Percentiles rank a stretch among this genome's conserved stretches.
These are phyloP conservation scores for Rhegmatorhina hoffmannsi DNA, from an alignment of 2,113 vertebrate genomes.

Conservation along the genomic window DNA sequence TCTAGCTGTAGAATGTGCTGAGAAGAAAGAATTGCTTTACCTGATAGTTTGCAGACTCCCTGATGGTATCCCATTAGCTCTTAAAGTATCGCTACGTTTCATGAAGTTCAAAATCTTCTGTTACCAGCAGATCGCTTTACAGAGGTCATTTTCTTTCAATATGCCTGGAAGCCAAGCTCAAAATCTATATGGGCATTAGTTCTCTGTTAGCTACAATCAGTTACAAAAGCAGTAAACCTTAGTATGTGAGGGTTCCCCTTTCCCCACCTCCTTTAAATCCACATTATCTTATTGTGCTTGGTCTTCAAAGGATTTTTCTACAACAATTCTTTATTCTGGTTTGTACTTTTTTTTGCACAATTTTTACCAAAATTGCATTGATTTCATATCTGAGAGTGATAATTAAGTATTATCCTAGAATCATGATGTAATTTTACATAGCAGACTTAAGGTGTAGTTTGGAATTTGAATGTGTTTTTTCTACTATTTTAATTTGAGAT, in stretches of 20 bases:
- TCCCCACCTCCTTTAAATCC: not conserved
- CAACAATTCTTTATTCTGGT: not conserved
- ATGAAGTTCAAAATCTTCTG: not conserved
- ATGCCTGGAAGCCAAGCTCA: not conserved
- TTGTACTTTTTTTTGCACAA: not conserved
- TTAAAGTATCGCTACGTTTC: slow-evolving; percentile 5
- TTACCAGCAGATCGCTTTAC: not conserved
- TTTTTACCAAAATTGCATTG: not conserved
- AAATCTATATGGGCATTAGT: not conserved
- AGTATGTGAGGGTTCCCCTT: not conserved
- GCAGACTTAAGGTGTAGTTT: not conserved
- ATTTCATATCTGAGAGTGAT: not conserved
- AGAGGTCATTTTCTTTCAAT: not conserved
- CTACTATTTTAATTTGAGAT: not conserved
- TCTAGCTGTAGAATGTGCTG: not conserved
- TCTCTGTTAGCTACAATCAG: not conserved
- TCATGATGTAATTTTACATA: not conserved
- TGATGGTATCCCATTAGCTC: not conserved
- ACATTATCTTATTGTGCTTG: not conserved
- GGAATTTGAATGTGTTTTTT: not conserved
- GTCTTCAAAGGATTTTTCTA: not conserved
- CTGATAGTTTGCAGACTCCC: not conserved
- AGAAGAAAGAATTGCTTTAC: slow-evolving; percentile 2
- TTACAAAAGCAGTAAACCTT: not conserved
- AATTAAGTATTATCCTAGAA: not conserved